Percentiles rank a stretch among this genome's conserved stretches.
Evolutionary conservation across 2,113 vertebrate species (phyloP).

Genomic region (Burhinus oedicnemus): DNA sequence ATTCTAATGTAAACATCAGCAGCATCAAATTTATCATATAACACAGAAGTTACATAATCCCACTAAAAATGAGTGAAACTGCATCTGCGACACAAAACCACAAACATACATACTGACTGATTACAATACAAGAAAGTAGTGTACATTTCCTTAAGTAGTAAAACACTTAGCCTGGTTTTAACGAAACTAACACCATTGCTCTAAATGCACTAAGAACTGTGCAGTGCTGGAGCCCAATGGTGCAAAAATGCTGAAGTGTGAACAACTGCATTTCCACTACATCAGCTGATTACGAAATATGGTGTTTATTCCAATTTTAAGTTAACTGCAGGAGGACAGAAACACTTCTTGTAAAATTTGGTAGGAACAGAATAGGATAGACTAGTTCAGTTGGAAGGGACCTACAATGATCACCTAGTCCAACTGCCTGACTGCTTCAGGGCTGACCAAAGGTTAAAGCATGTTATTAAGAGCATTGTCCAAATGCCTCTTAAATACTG

Average conservation of each 20-base stretch:
- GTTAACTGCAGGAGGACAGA: background rate
- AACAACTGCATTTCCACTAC: background rate
- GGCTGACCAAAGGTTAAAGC: background rate
- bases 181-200: background rate
- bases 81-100: background rate
- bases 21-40: background rate
- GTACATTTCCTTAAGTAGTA: background rate
- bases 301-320: background rate
- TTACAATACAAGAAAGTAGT: background rate
- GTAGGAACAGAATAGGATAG: background rate
- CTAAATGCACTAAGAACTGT: background rate
- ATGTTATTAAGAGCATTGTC: background rate
- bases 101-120: background rate
- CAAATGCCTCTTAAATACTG: background rate
- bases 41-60: background rate
- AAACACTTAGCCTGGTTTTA: background rate
- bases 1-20: background rate
- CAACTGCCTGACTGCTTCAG: background rate
- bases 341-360: background rate
- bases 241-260: background rate
- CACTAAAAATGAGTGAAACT: background rate
- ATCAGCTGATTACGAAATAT: background rate
- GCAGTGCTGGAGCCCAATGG: background rate
- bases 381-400: background rate
- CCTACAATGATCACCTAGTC: background rate